A percentile compares a stretch with the other conserved stretches of the same genome.
These are phyloP conservation scores for Achatina immaculata DNA, from an alignment of 1,140 invertebrate genomes.

Conservation along the genomic window DNA sequence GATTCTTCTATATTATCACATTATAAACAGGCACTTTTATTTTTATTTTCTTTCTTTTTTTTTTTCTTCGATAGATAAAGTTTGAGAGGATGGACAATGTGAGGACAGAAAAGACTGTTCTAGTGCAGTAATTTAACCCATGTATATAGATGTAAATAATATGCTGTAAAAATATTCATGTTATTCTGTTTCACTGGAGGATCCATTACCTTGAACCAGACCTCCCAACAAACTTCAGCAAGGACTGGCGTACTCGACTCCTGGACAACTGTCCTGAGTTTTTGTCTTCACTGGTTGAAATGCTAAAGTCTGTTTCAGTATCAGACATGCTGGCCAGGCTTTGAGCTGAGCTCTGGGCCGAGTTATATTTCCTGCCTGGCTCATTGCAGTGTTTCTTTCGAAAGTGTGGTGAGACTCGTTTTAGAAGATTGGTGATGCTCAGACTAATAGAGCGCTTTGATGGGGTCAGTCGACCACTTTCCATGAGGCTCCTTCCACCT, in stretches of 20 bases:
- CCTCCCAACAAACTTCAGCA: slow-evolving; percentile 54
- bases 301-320: slow-evolving; percentile 6
- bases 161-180: too few species aligned
- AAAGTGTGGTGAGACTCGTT: slow-evolving; percentile 54
- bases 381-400: slow-evolving; percentile 47
- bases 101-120: too few species aligned
- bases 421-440: slow-evolving; percentile 60
- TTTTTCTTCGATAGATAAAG: too few species aligned
- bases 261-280: slow-evolving; percentile 45
- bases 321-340: slow-evolving; percentile 44
- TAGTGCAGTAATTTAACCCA: too few species aligned
- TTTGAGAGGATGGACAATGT: too few species aligned
- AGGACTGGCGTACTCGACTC: slow-evolving; percentile 55
- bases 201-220: slow-evolving; percentile 38
- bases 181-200: background rate
- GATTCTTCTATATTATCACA: too few species aligned
- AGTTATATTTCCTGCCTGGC: slow-evolving; percentile 39
- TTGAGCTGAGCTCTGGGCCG: slow-evolving; percentile 46
- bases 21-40: too few species aligned
- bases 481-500: slow-evolving; percentile 21
- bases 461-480: slow-evolving; percentile 45
- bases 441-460: slow-evolving; percentile 54
- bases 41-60: too few species aligned
- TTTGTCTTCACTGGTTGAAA: background rate
- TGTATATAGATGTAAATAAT: too few species aligned